Evolutionary conservation across 2,888 invertebrate genomes (phyloP).

Genomic region (Euzophera pinguis): DNA sequence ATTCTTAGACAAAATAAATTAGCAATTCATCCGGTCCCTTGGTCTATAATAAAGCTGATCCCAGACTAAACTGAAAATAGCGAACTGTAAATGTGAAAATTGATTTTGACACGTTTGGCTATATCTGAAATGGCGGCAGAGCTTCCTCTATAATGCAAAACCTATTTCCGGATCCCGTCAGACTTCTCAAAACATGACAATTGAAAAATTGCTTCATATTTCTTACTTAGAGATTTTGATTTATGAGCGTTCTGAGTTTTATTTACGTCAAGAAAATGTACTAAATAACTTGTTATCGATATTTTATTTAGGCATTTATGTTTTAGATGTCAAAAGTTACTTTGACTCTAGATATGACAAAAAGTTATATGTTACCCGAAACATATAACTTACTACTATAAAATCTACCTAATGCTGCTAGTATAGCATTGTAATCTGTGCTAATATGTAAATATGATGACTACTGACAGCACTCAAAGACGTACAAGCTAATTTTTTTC

Average conservation of each 20-base stretch:
- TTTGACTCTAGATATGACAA: background rate
- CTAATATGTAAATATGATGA: no score
- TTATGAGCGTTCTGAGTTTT: slow-evolving; percentile 24
- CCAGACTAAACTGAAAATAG: slow-evolving; percentile 63
- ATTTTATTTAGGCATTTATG: background rate
- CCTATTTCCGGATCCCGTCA: slow-evolving; percentile 52
- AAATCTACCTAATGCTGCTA: no score
- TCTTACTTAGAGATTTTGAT: slow-evolving; percentile 37
- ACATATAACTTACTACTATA: no score
- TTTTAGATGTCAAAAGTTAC: background rate
- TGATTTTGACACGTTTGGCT: slow-evolving; percentile 67
- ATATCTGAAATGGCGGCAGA: slow-evolving; percentile 49
- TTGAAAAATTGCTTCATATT: slow-evolving; percentile 43
- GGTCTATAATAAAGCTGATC: slow-evolving; percentile 34
- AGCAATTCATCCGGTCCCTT: slow-evolving; percentile 27
- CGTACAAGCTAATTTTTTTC: no score
- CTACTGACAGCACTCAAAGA: no score
- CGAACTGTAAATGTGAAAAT: slow-evolving; percentile 67
- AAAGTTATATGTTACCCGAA: no score
- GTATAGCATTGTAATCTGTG: no score
- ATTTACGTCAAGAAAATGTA: background rate
- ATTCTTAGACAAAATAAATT: no score
- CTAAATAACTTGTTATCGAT: background rate
- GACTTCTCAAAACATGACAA: slow-evolving; percentile 44
- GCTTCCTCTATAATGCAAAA: slow-evolving; percentile 58